Percentiles rank a stretch among this genome's conserved stretches.
Evolutionary conservation across 2,797 vertebrate species (phyloP).

Genomic region (Diceros bicornis): DNA sequence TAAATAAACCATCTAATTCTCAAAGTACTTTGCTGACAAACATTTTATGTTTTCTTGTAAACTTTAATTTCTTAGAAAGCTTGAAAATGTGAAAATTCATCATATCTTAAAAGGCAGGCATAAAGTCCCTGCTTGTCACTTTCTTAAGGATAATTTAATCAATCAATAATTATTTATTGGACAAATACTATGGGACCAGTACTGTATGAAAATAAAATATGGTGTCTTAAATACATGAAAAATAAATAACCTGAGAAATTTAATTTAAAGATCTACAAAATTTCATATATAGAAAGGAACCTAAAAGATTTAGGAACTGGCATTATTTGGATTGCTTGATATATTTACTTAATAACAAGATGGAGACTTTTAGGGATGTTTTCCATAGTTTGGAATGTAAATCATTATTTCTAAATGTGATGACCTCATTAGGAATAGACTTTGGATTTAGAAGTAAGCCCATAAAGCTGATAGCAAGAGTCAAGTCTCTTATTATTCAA

Average conservation of each 20-base stretch:
- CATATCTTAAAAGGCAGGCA: conserved; percentile 57
- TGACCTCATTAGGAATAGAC: background rate
- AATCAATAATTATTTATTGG: background rate
- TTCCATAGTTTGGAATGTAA: background rate
- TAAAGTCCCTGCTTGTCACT: background rate
- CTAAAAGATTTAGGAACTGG: background rate
- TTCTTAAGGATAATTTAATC: background rate
- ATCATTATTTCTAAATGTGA: background rate
- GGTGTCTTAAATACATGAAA: background rate
- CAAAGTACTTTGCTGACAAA: conserved; percentile 72
- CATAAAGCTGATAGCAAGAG: background rate
- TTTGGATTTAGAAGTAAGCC: background rate
- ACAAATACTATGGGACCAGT: background rate
- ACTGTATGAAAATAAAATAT: background rate
- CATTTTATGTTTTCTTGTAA: conserved; percentile 77
- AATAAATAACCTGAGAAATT: background rate
- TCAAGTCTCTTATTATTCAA: background rate
- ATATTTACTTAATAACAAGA: background rate
- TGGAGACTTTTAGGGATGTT: background rate
- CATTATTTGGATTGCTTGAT: background rate
- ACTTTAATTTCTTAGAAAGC: conserved; percentile 82
- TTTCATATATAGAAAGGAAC: background rate
- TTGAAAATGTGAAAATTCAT: conserved; percentile 80
- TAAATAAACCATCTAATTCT: background rate
- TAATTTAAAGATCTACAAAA: background rate